Evolutionary conservation across 2,888 invertebrate genomes (phyloP).

Genomic region (Sarcophaga carnaria): DNA sequence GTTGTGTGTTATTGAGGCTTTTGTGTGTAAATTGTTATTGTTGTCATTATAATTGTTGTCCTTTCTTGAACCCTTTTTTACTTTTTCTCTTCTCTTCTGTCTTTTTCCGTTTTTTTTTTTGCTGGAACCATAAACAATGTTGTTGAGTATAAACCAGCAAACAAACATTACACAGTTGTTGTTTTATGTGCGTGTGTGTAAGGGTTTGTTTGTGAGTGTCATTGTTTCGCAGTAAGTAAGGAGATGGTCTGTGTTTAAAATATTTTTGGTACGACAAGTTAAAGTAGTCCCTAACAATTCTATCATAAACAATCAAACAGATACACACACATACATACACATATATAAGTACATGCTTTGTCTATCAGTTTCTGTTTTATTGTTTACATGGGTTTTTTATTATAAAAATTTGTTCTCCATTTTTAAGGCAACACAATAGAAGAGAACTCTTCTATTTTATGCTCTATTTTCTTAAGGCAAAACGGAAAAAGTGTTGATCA

Average conservation of each 20-base stretch:
- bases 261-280: slow-evolving; percentile 24
- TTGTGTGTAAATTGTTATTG: slow-evolving; percentile 20
- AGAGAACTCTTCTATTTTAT: no score
- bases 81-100: not conserved
- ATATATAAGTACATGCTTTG: no score
- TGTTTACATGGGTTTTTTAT: not conserved
- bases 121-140: slow-evolving; percentile 11
- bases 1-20: slow-evolving; percentile 5
- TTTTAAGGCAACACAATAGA: no score
- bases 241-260: not conserved
- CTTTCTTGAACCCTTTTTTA: slow-evolving; percentile 24
- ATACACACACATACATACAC: not conserved
- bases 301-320: not conserved
- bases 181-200: not conserved
- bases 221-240: not conserved
- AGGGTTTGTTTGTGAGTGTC: not conserved
- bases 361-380: not conserved
- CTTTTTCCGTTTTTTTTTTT: no score
- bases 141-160: slow-evolving; percentile 7
- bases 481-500: no score
- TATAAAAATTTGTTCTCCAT: no score
- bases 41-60: slow-evolving; percentile 46
- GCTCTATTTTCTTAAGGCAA: no score
- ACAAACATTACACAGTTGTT: slow-evolving; percentile 4
- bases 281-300: not conserved